phyloP scores from a whole-genome alignment of 2,113 vertebrate genomes.

The Oryzias celebensis region DNA sequence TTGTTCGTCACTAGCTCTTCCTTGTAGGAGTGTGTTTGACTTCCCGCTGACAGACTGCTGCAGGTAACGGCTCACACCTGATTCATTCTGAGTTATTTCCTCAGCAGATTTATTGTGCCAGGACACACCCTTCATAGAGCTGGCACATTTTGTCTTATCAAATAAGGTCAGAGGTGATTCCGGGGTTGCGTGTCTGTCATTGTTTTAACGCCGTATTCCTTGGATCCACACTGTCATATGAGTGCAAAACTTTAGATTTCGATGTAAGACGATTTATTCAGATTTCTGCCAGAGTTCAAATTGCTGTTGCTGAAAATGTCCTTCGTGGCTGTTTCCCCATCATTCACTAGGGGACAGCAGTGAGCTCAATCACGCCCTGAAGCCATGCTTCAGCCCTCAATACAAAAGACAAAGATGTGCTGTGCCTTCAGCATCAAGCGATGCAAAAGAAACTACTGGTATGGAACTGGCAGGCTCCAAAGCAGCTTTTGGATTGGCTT shows the following conservation, averaged over 20 bases:
- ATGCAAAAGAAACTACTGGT: conserved; percentile 53
- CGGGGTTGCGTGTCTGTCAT: conserved; percentile 8
- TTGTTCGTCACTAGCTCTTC: conserved; percentile 47
- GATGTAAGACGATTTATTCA: too few species aligned
- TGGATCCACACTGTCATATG: too few species aligned
- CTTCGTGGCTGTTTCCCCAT: conserved; percentile 12
- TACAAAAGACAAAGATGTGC: conserved; percentile 39
- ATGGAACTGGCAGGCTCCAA: conserved; percentile 17
- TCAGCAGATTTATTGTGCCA: conserved; percentile 50
- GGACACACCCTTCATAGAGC: conserved; percentile 55
- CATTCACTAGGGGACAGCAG: conserved; percentile 66
- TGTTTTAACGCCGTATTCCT: neutral
- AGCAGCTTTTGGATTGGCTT: neutral
- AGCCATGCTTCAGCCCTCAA: neutral
- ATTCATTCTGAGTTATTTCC: conserved; percentile 49
- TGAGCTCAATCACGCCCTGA: conserved; percentile 50
- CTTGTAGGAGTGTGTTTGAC: conserved; percentile 54
- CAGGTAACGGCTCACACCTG: conserved; percentile 33
- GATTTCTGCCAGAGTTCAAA: neutral
- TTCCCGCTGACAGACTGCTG: conserved; percentile 34
- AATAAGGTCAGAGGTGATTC: conserved; percentile 47
- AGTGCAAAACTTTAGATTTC: too few species aligned
- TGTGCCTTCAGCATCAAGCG: conserved; percentile 30
- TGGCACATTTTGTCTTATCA: conserved; percentile 57
- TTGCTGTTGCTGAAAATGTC: neutral